Evolutionary conservation across 2,113 vertebrate species (phyloP), one percentile per base, ranked within the genome.

Genomic region (Rutilus rutilus): DNA sequence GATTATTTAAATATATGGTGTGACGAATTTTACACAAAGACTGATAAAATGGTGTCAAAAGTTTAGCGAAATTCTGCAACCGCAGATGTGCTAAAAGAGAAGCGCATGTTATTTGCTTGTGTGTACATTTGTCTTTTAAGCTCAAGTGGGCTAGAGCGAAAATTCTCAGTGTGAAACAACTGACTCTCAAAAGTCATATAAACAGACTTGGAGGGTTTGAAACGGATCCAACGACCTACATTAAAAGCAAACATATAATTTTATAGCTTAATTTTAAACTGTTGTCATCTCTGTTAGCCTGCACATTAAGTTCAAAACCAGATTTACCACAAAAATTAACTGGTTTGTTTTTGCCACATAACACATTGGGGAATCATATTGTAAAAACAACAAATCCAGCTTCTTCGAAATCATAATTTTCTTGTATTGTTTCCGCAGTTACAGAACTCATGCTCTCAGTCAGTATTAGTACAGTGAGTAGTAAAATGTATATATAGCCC

Each of bases 241-340:
- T 75, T 80, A 65, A 81, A 45, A 47, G 23, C 78, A 47, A 47
- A 62, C 54, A 79, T 17, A 54, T 52, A 14, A 81, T 39, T 81
- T 81, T 81, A 65, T 81, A 65, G 39, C 15, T 47, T n/a, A 7
- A 30, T 81, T 65, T 17, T 4, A 78, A 59, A 78, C 30, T 50
- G 42, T 47, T 50, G 42, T 75, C 73, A 27, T 75, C 73, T 50
- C n/a, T 47, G 42, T 50, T 27, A n/a, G 42, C 14, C 23, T 45
- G 39, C 39, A 25, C 15, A 25, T 42, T 7, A 75, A 33, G 64
- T 67, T 65, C 12, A 33, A 67, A 74, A 74, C 12, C 2, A 12
- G 39, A 25, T 75, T 75, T 27, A 75, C 42, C 14, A 74, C 71
- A 17, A 75, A 74, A 42, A 45, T 8, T 4, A 39, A 42, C 9